Evolutionary conservation across 2,113 vertebrate species (phyloP), one percentile per base, ranked within the genome.

Genomic region (Chloebia gouldiae): DNA sequence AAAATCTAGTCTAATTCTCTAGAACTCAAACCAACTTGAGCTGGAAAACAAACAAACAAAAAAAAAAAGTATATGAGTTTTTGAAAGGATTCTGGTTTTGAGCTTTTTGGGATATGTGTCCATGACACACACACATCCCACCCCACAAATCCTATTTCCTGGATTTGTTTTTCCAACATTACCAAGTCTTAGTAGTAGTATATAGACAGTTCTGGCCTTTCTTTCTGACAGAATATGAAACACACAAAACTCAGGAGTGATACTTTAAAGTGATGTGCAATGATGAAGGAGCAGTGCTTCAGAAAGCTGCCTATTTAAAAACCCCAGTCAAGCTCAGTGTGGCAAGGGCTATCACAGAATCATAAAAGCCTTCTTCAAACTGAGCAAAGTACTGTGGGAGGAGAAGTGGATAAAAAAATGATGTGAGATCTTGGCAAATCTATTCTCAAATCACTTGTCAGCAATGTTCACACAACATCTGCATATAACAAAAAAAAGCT

Each of bases 191-290:
- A 45, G 31, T 11, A 19, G 15, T 16, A 77, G 17, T 3, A 57
- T 28, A 13, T 1, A 2, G 40, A 31, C 5, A 54, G 65, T 47
- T 90, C 49, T 15, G 31, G 51, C 11, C 40, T 40, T 61, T 56
- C 72, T 57, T 35, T 63, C 39, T 64, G 28, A 31, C 30, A 39
- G 19, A 5, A 4, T 6, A 30, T 3, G 6, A 20, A 50, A 63
- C 25, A 40, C 0, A 1, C 7, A 20, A 47, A 81, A 77, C 13
- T 51, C 25, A 56, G 15, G 4, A 39, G 40, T 0, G 0, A n/a
- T 33, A 37, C 10, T 65, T 40, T 78, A 10, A 17, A 87, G 54
- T 71, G 14, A 8, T 30, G 16, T 8, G 27, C 30, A 65, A 7
- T 23, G 33, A 51, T 10, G 11, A 35, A 80, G 40, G 10, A 73